These are phyloP conservation scores for Pygmarrhopalites habei DNA, from an alignment of 1,140 invertebrate species.

Conservation along the genomic window DNA sequence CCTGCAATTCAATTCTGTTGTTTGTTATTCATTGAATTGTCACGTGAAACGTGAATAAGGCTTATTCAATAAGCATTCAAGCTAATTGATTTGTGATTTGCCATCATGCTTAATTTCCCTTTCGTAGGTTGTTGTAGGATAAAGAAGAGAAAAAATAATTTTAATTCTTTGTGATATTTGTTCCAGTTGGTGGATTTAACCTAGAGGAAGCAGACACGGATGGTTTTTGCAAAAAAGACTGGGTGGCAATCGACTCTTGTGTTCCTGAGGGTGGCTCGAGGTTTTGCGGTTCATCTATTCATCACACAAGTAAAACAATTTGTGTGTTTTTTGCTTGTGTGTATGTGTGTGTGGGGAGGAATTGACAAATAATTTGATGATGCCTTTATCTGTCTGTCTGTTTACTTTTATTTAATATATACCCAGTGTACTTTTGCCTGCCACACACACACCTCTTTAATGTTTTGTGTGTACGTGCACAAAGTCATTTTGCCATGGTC, in stretches of 20 bases:
- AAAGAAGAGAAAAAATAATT: background rate
- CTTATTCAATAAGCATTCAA: too few relatives aligned
- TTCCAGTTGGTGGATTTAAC: conserved; percentile 40
- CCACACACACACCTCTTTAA: too few relatives aligned
- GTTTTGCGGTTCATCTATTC: conserved; percentile 40
- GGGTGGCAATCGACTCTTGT: conserved; percentile 42
- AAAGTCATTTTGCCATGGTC: too few relatives aligned
- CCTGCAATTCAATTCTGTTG: background rate
- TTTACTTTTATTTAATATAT: too few relatives aligned
- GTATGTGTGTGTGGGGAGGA: too few relatives aligned
- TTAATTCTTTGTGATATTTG: background rate
- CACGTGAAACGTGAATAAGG: background rate
- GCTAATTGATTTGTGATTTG: background rate
- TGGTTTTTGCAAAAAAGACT: conserved; percentile 43
- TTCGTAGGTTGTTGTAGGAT: background rate
- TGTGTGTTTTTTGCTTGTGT: too few relatives aligned
- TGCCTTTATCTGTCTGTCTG: too few relatives aligned
- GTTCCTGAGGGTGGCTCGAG: conserved; percentile 44
- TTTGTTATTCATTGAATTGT: background rate
- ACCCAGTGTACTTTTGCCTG: too few relatives aligned
- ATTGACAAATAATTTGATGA: too few relatives aligned
- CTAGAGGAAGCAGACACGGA: conserved; percentile 35
- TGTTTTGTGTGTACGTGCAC: too few relatives aligned
- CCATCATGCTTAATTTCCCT: background rate
- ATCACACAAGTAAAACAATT: background rate